phyloP scores from a whole-genome alignment of 2,113 vertebrate genomes.

The Cynocephalus volans region DNA sequence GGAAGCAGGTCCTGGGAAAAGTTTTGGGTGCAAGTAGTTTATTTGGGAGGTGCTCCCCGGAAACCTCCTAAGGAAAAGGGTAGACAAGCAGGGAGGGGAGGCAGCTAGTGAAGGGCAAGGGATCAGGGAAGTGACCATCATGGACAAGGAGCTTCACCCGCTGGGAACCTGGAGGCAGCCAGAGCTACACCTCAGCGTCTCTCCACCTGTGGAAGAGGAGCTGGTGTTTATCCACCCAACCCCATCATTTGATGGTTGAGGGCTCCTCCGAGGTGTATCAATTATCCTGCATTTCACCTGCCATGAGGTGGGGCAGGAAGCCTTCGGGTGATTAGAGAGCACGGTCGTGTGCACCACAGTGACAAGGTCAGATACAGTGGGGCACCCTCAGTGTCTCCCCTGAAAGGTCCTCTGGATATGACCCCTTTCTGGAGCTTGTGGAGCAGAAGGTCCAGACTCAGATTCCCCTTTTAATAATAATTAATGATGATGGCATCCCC shows the following conservation, averaged over 20 bases:
- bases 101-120: background rate
- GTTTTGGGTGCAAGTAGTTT: too few species aligned
- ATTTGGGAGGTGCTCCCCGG: background rate
- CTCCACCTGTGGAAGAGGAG: background rate
- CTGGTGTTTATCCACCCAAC: background rate
- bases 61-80: background rate
- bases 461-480: too few species aligned
- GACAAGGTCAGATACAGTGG: background rate
- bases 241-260: background rate
- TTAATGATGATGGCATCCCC: too few species aligned
- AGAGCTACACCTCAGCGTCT: background rate
- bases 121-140: background rate
- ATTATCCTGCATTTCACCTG: background rate
- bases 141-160: background rate
- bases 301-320: background rate
- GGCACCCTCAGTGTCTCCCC: too few species aligned
- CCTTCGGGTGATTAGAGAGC: background rate
- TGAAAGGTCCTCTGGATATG: background rate
- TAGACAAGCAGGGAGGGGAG: background rate
- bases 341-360: rapidly evolving
- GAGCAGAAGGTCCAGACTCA: background rate
- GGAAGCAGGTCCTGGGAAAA: too few species aligned
- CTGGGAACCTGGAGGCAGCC: rapidly evolving
- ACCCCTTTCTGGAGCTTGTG: background rate
- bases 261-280: background rate